These are phyloP conservation scores for Avahi laniger DNA, from an alignment of 2,797 vertebrate genomes.

Conservation along the genomic window DNA sequence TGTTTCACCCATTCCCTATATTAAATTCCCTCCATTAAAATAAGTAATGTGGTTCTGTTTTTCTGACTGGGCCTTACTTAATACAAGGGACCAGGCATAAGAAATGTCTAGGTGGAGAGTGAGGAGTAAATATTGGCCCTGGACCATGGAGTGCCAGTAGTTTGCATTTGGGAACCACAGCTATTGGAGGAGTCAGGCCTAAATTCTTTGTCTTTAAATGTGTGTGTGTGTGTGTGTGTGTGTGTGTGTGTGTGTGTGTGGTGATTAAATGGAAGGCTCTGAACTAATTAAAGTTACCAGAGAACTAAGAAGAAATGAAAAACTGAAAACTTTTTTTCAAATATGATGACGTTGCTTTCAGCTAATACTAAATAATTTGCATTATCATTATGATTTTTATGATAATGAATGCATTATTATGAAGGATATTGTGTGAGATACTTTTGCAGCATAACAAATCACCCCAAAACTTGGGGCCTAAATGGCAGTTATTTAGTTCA, in stretches of 20 bases:
- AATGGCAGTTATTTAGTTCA: not conserved
- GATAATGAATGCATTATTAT: not conserved
- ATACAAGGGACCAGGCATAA: not conserved
- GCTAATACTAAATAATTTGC: not conserved
- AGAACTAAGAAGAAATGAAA: not conserved
- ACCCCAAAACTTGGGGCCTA: not conserved
- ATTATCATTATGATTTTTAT: not conserved
- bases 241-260: not conserved
- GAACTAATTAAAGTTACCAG: not conserved
- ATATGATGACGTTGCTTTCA: not conserved
- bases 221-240: not conserved
- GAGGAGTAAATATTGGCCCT: not conserved
- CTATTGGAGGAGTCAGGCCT: not conserved
- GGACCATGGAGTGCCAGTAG: not conserved
- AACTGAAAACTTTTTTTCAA: not conserved
- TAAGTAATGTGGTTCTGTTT: not conserved
- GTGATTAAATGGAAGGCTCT: not conserved
- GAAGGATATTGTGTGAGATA: not conserved
- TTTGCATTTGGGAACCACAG: not conserved
- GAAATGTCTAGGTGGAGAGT: not conserved
- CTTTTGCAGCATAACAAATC: not conserved
- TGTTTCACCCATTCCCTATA: not conserved
- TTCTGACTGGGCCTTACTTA: not conserved
- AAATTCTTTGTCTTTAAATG: not conserved
- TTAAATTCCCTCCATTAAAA: not conserved